Evolutionary conservation across 2,113 vertebrate species (phyloP).

Genomic region (Barbus barbus): DNA sequence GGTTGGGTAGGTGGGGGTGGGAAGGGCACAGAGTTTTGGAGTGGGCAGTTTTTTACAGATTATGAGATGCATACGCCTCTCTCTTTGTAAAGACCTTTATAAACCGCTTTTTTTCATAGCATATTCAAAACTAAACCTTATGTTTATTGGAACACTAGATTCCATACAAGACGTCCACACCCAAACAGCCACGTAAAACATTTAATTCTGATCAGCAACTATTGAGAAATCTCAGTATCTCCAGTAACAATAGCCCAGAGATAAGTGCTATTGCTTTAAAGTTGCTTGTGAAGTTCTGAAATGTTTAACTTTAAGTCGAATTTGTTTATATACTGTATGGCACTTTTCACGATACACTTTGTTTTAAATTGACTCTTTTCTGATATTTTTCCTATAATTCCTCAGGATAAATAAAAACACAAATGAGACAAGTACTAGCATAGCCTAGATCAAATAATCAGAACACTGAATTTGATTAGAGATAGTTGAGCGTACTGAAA

Average conservation of each 20-base stretch:
- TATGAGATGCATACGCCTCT: background rate
- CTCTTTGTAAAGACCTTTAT: background rate
- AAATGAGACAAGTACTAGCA: background rate
- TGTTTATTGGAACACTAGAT: background rate
- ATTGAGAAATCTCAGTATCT: background rate
- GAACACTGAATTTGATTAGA: background rate
- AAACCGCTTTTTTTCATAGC: background rate
- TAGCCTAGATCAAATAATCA: background rate
- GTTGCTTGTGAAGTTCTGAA: background rate
- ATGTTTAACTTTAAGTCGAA: background rate
- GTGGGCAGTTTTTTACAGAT: background rate
- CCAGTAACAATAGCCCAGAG: background rate
- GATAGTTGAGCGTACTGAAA: background rate
- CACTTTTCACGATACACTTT: background rate
- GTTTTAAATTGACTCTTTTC: background rate
- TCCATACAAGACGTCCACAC: background rate
- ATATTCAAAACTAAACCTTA: background rate
- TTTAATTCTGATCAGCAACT: background rate
- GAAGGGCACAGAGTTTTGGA: background rate
- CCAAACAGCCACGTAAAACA: background rate
- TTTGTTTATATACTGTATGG: too few species aligned
- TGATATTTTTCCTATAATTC: background rate
- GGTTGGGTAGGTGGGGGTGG: constrained; percentile 3
- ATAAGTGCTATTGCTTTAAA: background rate
- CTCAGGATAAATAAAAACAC: background rate